Conservation (phyloP, 2,113 vertebrate genomes). For the Chauna torquata region DNA sequence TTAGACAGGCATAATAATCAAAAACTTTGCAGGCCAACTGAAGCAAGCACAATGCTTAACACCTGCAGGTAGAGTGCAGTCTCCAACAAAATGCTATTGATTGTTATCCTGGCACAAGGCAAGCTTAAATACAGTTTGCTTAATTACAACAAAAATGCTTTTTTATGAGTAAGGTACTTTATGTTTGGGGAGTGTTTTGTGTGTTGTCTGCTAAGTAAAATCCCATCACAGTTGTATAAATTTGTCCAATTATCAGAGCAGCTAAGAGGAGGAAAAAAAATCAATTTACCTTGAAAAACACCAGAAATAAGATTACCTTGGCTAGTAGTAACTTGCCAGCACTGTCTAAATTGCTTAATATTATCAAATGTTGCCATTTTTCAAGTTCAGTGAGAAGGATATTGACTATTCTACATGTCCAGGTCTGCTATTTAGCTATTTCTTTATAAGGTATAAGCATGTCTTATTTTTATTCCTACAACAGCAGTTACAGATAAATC, state of each 20-base stretch:
- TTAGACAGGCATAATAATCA: conserved; percentile 33
- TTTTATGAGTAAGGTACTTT: conserved; percentile 74
- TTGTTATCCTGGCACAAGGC: conserved; percentile 63
- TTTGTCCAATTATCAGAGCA: conserved; percentile 78
- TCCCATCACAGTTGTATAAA: conserved; percentile 74
- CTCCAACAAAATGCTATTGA: conserved; percentile 72
- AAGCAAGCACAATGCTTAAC: conserved; percentile 69
- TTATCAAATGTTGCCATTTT: conserved; percentile 66
- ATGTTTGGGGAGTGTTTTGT: conserved; percentile 68
- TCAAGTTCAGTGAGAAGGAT: conserved; percentile 49
- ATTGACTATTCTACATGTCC: conserved; percentile 19
- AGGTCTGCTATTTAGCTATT: conserved; percentile 34
- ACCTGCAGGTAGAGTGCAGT: conserved; percentile 75
- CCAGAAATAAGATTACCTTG: conserved; percentile 77
- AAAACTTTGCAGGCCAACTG: conserved; percentile 43
- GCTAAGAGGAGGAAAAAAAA: conserved; percentile 67
- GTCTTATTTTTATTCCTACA: conserved; percentile 35
- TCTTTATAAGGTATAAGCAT: background rate
- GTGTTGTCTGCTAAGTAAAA: conserved; percentile 73
- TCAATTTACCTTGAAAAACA: conserved; percentile 78
- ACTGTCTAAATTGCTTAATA: conserved; percentile 71
- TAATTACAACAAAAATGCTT: conserved; percentile 78
- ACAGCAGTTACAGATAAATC: conserved; percentile 7
- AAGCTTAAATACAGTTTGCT: conserved; percentile 72
- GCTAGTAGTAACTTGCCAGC: conserved; percentile 68